These are phyloP conservation scores for Noctua pronuba DNA, from an alignment of 2,888 invertebrate species.

Conservation along the genomic window DNA sequence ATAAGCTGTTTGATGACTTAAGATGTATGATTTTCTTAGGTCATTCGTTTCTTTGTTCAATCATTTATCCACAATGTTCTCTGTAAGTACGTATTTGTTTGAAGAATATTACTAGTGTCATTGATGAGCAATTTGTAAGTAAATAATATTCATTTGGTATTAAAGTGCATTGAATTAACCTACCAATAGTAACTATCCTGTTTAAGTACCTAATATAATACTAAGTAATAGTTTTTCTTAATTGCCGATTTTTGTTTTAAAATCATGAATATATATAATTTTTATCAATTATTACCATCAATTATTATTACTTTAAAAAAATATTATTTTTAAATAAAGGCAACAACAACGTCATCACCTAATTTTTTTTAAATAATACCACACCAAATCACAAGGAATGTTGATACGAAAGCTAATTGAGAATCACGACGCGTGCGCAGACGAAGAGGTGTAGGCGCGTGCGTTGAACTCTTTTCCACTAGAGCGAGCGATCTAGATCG, in stretches of 20 bases:
- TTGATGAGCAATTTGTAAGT: constrained; percentile 45
- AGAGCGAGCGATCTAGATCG: constrained; percentile 73
- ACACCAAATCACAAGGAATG: constrained; percentile 53
- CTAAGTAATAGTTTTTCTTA: background rate
- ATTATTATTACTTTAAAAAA: too few species aligned
- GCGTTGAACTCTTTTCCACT: constrained; percentile 77
- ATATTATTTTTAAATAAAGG: too few species aligned
- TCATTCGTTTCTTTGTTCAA: constrained; percentile 25
- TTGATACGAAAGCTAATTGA: constrained; percentile 59
- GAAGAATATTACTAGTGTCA: constrained; percentile 31
- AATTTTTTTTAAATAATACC: constrained; percentile 11
- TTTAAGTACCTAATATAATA: background rate
- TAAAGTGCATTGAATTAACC: constrained; percentile 20
- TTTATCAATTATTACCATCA: too few species aligned
- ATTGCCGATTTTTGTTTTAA: background rate
- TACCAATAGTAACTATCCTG: background rate
- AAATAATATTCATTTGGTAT: constrained; percentile 39
- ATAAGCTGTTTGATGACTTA: background rate
- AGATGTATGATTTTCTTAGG: constrained; percentile 15
- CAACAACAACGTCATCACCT: background rate
- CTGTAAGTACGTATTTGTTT: constrained; percentile 8
- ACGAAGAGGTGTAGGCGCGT: constrained; percentile 62
- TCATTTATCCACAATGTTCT: constrained; percentile 1
- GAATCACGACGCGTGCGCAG: constrained; percentile 59
- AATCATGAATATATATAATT: background rate